Evolutionary conservation across 2,797 vertebrate species (phyloP).

Genomic region (Sciaenops ocellatus): DNA sequence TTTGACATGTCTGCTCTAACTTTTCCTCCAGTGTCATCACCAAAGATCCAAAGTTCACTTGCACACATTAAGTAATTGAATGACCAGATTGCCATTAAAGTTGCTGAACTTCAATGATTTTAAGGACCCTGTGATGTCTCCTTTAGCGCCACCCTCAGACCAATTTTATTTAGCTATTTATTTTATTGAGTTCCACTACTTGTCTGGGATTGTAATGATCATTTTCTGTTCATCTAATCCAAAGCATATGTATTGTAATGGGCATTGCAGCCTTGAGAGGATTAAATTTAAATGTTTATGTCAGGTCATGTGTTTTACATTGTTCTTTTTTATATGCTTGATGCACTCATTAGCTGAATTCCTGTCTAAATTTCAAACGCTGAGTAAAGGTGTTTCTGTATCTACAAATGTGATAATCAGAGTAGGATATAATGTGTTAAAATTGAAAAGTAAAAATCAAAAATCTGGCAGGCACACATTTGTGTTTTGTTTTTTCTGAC

Average conservation of each 20-base stretch:
- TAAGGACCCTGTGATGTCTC: no score
- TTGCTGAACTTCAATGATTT: no score
- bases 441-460: not conserved
- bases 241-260: not conserved
- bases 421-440: not conserved
- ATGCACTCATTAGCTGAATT: not conserved
- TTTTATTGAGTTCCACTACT: no score
- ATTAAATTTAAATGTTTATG: not conserved
- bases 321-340: not conserved
- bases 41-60: no score
- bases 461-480: not conserved
- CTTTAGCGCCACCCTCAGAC: no score
- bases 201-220: not conserved
- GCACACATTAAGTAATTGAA: not conserved
- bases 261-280: not conserved
- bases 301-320: not conserved
- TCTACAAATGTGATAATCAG: not conserved
- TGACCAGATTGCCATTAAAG: no score
- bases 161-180: no score
- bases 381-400: not conserved
- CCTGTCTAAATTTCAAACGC: not conserved
- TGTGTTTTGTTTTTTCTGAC: not conserved
- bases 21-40: no score
- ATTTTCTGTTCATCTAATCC: not conserved
- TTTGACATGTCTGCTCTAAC: no score